Conservation (phyloP, 2,113 vertebrate species). For the Aldabrachelys gigantea region DNA sequence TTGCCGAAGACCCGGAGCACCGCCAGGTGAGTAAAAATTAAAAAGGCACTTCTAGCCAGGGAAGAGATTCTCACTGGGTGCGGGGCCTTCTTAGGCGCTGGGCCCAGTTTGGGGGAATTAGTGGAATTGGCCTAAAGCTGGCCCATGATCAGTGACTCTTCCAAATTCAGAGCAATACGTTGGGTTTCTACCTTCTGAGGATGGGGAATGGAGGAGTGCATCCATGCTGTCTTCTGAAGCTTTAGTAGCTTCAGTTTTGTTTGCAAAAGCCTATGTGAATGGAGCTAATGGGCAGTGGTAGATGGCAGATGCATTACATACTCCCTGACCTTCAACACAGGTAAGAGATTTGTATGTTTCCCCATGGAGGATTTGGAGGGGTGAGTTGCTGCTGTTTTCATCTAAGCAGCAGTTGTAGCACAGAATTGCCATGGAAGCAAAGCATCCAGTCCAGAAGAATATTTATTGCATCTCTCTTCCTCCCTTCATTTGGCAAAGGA, state of each 20-base stretch:
- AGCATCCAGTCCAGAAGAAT: neutral
- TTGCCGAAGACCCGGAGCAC: no score
- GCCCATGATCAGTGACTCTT: neutral
- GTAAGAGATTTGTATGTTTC: neutral
- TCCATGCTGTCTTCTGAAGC: neutral
- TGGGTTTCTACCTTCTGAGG: neutral
- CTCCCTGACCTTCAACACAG: neutral
- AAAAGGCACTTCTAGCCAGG: no score
- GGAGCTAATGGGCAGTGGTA: neutral
- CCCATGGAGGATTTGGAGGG: rapidly evolving
- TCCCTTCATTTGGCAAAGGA: constrained; percentile 66
- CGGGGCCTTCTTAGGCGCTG: no score
- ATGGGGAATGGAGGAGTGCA: rapidly evolving
- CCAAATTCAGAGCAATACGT: rapidly evolving
- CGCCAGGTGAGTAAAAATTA: no score
- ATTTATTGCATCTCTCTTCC: constrained; percentile 52
- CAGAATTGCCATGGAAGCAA: constrained; percentile 49
- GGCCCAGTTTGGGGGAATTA: no score
- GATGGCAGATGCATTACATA: neutral
- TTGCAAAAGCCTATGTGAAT: neutral
- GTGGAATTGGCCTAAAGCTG: no score
- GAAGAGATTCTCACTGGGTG: no score
- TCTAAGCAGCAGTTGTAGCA: neutral
- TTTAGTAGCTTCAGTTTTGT: neutral
- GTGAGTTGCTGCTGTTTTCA: neutral